Evolutionary conservation across 2,888 invertebrate genomes (phyloP), one percentile per base, ranked within the genome.

Genomic region (Phorcus lineatus): DNA sequence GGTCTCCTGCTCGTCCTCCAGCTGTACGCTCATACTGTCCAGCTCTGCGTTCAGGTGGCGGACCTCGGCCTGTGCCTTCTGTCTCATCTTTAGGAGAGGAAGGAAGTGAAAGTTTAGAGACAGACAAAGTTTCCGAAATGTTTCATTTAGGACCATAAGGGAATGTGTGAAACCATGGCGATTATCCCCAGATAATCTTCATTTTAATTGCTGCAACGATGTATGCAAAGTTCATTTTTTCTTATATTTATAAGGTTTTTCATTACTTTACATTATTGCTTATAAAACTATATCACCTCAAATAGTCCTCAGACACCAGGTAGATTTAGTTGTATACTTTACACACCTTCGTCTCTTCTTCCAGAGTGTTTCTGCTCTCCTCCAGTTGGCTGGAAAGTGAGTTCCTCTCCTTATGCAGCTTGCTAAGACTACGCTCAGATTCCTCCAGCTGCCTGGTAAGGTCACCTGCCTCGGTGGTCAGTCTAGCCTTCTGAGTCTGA

Each of bases 1-100:
- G 94, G 97, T 97, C 94, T 99, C 99, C 88, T 97, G 97, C 94
- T 99, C 99, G 94, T 99, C 99, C 94, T 99, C 99, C 89, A 99
- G 96, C 95, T 99, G 98, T 95, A 99, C 99, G 93, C 99, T 97
- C 94, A 99, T 96, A 95, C 97, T 97, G 95, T 99, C 99, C 94
- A 99, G 95, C 94, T 99, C 99, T 95, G 99, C 97, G 94, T 98
- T 98, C 94, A 99, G 95, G 95, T 99, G 99, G 94, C 99, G 98
- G 96, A 98, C 97, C 95, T 99, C 99, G 94, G 90, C 89, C 90
- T 92, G 92, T 77, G 92, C 86, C 85, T 93, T 93, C 86, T 89
- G 86, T 74, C 90, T 87, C 75, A 86, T 86, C 90, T 91, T 83
- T 7, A 70, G 17, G 55, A n/a, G 6, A 40, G 19, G 67, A 53